phyloP scores from a whole-genome alignment of 2,113 vertebrate species.

The Cyanoderma ruficeps region DNA sequence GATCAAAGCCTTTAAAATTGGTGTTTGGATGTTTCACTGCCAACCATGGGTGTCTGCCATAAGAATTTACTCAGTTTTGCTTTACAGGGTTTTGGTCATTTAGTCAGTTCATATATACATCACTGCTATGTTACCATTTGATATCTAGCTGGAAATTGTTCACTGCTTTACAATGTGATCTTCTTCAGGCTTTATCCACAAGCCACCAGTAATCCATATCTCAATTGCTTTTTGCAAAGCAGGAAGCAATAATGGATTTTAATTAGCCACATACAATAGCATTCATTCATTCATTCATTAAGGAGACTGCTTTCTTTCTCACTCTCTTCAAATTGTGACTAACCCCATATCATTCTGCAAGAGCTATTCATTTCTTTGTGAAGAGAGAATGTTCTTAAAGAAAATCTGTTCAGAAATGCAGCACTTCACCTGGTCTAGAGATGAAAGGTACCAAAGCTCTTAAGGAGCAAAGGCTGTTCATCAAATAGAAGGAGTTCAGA shows the following conservation, averaged over 20 bases:
- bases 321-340: not conserved
- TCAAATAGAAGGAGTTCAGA: not conserved
- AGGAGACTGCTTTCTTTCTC: not conserved
- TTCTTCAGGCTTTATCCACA: not conserved
- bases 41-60: fast-evolving
- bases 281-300: not conserved
- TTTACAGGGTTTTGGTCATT: not conserved
- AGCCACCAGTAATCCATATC: not conserved
- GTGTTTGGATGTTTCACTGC: not conserved
- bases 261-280: not conserved
- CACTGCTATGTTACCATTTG: not conserved
- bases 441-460: not conserved
- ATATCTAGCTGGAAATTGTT: not conserved
- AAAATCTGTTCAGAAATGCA: not conserved
- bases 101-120: not conserved
- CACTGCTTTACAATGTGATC: not conserved
- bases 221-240: not conserved
- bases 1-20: not conserved
- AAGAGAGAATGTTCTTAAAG: not conserved
- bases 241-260: slow-evolving; percentile 13
- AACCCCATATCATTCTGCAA: not conserved
- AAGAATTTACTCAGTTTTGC: not conserved
- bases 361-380: not conserved
- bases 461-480: not conserved
- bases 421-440: not conserved